Evolutionary conservation across 2,797 vertebrate genomes (phyloP).

Genomic region (Nannoperca obscura): DNA sequence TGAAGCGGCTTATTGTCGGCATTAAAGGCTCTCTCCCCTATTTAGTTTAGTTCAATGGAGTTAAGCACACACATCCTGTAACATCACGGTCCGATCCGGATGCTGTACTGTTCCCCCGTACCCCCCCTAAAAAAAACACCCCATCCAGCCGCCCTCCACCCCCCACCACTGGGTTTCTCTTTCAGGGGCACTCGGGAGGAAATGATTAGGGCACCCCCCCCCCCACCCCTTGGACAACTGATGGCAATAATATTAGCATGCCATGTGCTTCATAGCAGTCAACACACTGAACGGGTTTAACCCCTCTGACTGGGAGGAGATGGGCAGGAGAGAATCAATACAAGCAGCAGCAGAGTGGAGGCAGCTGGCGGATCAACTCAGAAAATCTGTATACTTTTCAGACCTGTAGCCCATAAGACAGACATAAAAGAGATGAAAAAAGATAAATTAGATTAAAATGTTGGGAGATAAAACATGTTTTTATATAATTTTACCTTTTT

Average conservation of each 20-base stretch:
- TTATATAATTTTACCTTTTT: neutral
- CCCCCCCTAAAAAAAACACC: slow-evolving; percentile 37
- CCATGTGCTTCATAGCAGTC: slow-evolving; percentile 51
- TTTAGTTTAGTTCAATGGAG: slow-evolving; percentile 80
- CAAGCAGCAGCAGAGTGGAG: neutral
- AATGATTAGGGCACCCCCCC: slow-evolving; percentile 68
- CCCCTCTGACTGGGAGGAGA: slow-evolving; percentile 20
- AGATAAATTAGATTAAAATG: too few species aligned
- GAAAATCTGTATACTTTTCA: neutral
- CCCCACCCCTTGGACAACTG: slow-evolving; percentile 77
- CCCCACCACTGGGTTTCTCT: slow-evolving; percentile 59
- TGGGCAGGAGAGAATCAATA: neutral
- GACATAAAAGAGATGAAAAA: neutral
- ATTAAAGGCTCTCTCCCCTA: slow-evolving; percentile 81
- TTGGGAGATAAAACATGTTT: neutral
- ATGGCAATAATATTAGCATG: slow-evolving; percentile 80
- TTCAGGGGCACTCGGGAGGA: slow-evolving; percentile 75
- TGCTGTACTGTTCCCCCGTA: slow-evolving; percentile 62
- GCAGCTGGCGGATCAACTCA: slow-evolving; percentile 9
- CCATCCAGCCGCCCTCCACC: slow-evolving; percentile 36
- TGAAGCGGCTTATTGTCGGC: slow-evolving; percentile 81
- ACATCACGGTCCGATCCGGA: slow-evolving; percentile 79
- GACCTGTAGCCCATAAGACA: neutral
- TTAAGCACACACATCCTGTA: slow-evolving; percentile 81
- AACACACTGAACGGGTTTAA: slow-evolving; percentile 37